A percentile compares a stretch with the other conserved stretches of the same genome.
phyloP scores from a whole-genome alignment of 2,888 invertebrate genomes.

The Rambutsinella grinnellia region DNA sequence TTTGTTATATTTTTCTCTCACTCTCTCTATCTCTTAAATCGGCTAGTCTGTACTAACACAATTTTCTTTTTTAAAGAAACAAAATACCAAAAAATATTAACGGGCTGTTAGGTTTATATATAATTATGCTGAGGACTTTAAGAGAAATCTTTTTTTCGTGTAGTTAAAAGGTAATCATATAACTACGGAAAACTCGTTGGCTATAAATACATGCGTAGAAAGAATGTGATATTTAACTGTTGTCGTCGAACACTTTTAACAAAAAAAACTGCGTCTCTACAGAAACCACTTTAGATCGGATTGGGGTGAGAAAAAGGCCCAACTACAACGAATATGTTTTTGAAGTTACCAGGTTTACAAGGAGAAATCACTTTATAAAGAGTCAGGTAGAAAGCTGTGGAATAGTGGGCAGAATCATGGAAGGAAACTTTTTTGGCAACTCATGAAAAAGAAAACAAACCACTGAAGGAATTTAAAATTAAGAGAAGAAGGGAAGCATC shows the following conservation, averaged over 20 bases:
- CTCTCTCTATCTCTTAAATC: background rate
- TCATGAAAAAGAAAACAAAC: too few species aligned
- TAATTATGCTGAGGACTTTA: background rate
- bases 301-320: conserved; percentile 5
- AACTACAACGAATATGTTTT: conserved; percentile 22
- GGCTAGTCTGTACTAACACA: background rate
- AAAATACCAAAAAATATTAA: conserved; percentile 53
- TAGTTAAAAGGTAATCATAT: conserved; percentile 13
- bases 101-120: conserved; percentile 24
- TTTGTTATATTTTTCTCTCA: conserved; percentile 20
- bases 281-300: conserved; percentile 2
- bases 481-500: too few species aligned
- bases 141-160: background rate
- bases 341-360: conserved; percentile 49
- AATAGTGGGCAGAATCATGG: too few species aligned
- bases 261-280: conserved; percentile 51
- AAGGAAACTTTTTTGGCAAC: too few species aligned
- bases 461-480: background rate
- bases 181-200: conserved; percentile 9
- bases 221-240: conserved; percentile 50
- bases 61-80: conserved; percentile 26
- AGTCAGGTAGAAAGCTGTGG: background rate
- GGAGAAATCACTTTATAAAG: conserved; percentile 29
- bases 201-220: conserved; percentile 20
- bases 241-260: conserved; percentile 45